A percentile compares a stretch with the other conserved stretches of the same genome.
Evolutionary conservation across 2,797 vertebrate genomes (phyloP).

Genomic region (Sebastes steindachneri): DNA sequence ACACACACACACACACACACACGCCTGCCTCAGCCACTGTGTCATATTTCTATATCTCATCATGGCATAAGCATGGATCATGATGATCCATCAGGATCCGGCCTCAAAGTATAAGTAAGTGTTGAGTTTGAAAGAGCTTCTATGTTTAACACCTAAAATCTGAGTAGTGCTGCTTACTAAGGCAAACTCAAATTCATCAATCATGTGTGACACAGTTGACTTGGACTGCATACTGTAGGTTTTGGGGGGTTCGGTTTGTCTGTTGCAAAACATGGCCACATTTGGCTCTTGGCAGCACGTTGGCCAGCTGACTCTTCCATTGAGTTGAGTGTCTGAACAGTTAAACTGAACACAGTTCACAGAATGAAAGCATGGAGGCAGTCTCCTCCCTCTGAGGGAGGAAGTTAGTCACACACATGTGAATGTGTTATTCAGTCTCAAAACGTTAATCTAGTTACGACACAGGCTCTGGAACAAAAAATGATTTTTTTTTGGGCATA

Average conservation of each 20-base stretch:
- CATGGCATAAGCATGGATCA: not conserved
- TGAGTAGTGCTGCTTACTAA: not conserved
- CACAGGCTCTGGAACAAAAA: not conserved
- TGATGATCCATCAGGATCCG: not conserved
- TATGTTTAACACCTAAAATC: not conserved
- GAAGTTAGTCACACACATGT: not conserved
- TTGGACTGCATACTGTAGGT: not conserved
- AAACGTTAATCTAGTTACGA: not conserved
- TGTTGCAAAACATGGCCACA: slow-evolving; percentile 5
- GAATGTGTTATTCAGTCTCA: not conserved
- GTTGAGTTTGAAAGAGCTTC: not conserved
- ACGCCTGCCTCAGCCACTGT: not conserved
- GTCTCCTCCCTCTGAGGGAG: not conserved
- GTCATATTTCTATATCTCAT: not conserved
- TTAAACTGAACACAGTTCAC: not conserved
- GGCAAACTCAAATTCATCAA: not conserved
- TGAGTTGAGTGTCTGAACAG: not conserved
- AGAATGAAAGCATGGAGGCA: not conserved
- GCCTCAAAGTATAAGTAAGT: not conserved
- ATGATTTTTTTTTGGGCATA: too few species aligned
- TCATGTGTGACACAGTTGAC: not conserved
- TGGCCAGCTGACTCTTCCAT: not conserved
- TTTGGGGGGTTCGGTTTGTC: slow-evolving; percentile 11
- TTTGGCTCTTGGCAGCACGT: not conserved
- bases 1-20: not conserved